phyloP scores from a whole-genome alignment of 2,797 vertebrate genomes.

The Acanthiza pusilla region DNA sequence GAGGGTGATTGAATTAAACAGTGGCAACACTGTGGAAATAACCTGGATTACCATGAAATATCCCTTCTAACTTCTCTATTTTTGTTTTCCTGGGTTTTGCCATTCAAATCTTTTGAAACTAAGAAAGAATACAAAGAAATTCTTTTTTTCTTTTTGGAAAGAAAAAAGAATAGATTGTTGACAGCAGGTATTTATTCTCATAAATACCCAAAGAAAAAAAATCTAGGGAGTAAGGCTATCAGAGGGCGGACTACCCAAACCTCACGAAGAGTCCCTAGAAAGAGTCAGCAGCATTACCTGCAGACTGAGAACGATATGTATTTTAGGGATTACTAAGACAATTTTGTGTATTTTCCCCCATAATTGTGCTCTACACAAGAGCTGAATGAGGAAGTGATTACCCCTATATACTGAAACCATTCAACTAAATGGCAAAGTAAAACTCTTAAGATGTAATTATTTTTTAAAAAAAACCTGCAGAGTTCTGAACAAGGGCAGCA shows the following conservation, averaged over 20 bases:
- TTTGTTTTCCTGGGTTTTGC: accelerated
- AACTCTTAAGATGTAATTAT: background rate
- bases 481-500: conserved; percentile 22
- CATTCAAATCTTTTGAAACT: background rate
- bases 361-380: background rate
- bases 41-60: background rate
- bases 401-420: background rate
- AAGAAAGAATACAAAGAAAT: background rate
- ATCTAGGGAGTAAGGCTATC: background rate
- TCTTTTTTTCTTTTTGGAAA: background rate
- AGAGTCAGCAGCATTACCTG: background rate
- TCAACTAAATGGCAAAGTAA: background rate
- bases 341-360: background rate
- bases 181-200: background rate
- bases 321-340: background rate
- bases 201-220: background rate
- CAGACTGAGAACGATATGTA: background rate
- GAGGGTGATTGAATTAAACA: background rate
- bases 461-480: background rate
- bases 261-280: background rate
- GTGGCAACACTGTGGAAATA: background rate
- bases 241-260: background rate
- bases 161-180: background rate
- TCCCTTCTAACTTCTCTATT: background rate
- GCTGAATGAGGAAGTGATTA: background rate